Conservation (phyloP, 2,797 vertebrate genomes). For the Microtus agrestis region DNA sequence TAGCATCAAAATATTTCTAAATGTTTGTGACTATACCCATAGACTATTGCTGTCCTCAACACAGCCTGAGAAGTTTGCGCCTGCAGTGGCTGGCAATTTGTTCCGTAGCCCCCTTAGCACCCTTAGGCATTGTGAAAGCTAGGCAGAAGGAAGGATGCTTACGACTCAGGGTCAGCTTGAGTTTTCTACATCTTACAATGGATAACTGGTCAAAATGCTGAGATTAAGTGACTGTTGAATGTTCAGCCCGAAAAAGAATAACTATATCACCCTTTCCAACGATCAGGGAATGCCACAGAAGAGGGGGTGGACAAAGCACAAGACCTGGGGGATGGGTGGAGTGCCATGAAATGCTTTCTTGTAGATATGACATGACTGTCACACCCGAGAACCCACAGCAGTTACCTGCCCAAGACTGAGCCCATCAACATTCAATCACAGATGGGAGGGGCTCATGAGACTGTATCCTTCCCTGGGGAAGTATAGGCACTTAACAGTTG, state of each 20-base stretch:
- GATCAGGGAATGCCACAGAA: background rate
- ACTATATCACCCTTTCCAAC: background rate
- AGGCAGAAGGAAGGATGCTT: background rate
- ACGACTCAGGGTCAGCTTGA: background rate
- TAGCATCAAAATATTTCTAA: background rate
- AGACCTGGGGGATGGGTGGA: background rate
- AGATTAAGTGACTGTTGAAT: background rate
- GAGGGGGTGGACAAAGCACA: too few relatives aligned
- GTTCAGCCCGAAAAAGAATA: background rate
- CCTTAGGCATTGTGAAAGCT: background rate
- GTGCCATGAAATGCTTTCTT: background rate
- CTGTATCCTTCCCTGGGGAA: background rate
- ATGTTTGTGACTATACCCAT: background rate
- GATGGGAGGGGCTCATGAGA: background rate
- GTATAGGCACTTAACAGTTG: background rate
- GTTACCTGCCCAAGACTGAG: background rate
- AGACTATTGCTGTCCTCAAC: background rate
- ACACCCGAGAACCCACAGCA: background rate
- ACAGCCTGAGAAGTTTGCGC: background rate
- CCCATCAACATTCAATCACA: background rate
- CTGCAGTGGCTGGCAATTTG: background rate
- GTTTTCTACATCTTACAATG: background rate
- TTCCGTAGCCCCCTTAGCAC: background rate
- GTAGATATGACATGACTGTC: background rate
- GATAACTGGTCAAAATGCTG: background rate